Base-by-base conservation (phyloP, 92 coral and sea anemone genomes). In the Parazoanthus atlanticus region DNA sequence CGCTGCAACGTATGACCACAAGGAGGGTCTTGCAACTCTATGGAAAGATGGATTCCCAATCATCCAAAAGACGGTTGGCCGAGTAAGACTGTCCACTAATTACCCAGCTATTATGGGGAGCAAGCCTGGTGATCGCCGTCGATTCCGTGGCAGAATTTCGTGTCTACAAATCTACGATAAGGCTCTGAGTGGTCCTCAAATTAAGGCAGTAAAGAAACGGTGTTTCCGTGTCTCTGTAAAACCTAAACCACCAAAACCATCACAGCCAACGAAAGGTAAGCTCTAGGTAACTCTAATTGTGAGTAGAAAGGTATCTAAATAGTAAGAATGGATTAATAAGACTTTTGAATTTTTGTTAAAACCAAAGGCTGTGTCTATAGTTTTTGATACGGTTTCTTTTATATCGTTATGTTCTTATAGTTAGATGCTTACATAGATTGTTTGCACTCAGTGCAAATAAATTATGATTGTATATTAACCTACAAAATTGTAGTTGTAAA, bases 51-150 rank as follows among this genome's bases (percentile, higher is more conserved):
- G 98, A 2, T 40, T 90, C 86, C 94, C 93, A 5, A 81, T 91
- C 32, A 91, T 84, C 47, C 95, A 93, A 92, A 92, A 78, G 58
- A 38, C 13, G 29, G 85, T 94, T 69, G 98, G 98, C 16, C 91
- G 93, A 33, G 92, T 70, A 49, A 77, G 91, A 86, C 89, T 94
- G 36, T 93, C 98, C 21, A 94, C 98, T 2, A 94, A 91, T 78
- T 93, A 47, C 66, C 94, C 98, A 15, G 93, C 93, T 32, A 72
- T 93, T 11, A 93, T 94, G 92, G 98, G 98, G 77, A 89, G 95
- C 66, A 94, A 93, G 77, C 94, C 91, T 15, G 80, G 90, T n/a
- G 95, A 94, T 64, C 88, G 82, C 28, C 93, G 98, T 21, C 74
- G 81, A 52, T 93, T 94, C 88, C 85, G 87, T 32, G 98, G 98